Percentiles rank a stretch among this genome's conserved stretches.
phyloP scores from a whole-genome alignment of 2,888 invertebrate species.

The Morpho deidamia region DNA sequence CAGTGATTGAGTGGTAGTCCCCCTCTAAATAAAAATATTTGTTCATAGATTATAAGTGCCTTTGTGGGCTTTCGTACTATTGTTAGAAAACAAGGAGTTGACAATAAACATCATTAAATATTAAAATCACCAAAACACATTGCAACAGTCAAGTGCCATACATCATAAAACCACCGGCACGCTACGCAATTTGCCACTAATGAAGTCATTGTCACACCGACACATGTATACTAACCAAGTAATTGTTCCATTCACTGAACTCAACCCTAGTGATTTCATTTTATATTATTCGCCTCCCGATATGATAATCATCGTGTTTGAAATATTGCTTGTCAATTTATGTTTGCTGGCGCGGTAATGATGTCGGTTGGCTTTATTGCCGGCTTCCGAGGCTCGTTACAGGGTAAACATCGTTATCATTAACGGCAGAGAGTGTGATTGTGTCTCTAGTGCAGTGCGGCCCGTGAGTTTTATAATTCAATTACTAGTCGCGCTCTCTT shows the following conservation, averaged over 20 bases:
- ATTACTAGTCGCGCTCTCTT: constrained; percentile 23
- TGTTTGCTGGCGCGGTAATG: constrained; percentile 38
- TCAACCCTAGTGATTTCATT: constrained; percentile 48
- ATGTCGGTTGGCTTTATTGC: constrained; percentile 39
- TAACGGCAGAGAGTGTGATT: constrained; percentile 30
- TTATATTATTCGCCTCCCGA: constrained; percentile 47
- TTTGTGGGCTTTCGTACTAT: constrained; percentile 25
- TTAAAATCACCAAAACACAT: constrained; percentile 26
- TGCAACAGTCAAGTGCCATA: constrained; percentile 24
- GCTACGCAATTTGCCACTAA: constrained; percentile 43
- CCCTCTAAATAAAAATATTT: background rate
- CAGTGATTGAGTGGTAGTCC: background rate
- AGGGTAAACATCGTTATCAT: constrained; percentile 34
- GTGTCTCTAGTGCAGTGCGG: constrained; percentile 26
- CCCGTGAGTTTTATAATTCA: constrained; percentile 27
- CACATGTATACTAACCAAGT: constrained; percentile 36
- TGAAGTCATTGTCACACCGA: constrained; percentile 54
- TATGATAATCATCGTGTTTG: constrained; percentile 54
- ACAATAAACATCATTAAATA: constrained; percentile 24
- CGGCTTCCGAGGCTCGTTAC: constrained; percentile 40
- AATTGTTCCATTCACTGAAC: constrained; percentile 55
- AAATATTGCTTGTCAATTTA: constrained; percentile 59
- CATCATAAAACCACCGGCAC: constrained; percentile 28
- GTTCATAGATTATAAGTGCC: constrained; percentile 1
- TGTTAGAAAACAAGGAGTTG: constrained; percentile 20